Percentiles rank a stretch among this genome's conserved stretches.
Evolutionary conservation across 2,888 invertebrate species (phyloP).

Genomic region (Blomia tropicalis): DNA sequence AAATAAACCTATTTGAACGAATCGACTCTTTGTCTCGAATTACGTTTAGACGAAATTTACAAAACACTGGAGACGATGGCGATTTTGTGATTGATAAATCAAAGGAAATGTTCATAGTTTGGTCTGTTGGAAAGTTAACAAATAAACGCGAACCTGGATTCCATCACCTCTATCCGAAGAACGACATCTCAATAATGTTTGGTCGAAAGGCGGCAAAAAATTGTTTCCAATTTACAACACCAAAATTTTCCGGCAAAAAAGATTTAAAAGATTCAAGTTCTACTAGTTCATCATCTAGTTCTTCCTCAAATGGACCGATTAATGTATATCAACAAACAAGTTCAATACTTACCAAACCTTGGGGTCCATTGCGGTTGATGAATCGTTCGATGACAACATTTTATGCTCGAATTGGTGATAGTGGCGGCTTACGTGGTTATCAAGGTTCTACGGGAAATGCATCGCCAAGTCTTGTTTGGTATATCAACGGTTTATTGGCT

Average conservation of each 20-base stretch:
- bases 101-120: conserved; percentile 49
- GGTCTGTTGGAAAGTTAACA: conserved; percentile 68
- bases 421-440: conserved; percentile 62
- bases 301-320: neutral
- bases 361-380: conserved; percentile 42
- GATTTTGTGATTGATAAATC: conserved; percentile 46
- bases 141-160: conserved; percentile 60
- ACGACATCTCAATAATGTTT: conserved; percentile 50
- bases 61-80: conserved; percentile 33
- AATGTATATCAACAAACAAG: neutral
- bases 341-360: conserved; percentile 33
- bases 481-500: conserved; percentile 71
- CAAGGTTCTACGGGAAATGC: conserved; percentile 48
- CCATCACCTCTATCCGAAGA: conserved; percentile 61
- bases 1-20: conserved; percentile 54
- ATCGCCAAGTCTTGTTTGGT: conserved; percentile 59
- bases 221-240: conserved; percentile 53
- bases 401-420: conserved; percentile 62
- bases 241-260: conserved; percentile 31
- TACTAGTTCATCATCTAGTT: neutral
- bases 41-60: conserved; percentile 57
- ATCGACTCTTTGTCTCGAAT: conserved; percentile 60
- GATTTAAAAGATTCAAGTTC: conserved; percentile 27
- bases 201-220: conserved; percentile 49
- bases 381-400: conserved; percentile 55